Evolutionary conservation across 2,113 vertebrate genomes (phyloP).

Genomic region (Grus americana): DNA sequence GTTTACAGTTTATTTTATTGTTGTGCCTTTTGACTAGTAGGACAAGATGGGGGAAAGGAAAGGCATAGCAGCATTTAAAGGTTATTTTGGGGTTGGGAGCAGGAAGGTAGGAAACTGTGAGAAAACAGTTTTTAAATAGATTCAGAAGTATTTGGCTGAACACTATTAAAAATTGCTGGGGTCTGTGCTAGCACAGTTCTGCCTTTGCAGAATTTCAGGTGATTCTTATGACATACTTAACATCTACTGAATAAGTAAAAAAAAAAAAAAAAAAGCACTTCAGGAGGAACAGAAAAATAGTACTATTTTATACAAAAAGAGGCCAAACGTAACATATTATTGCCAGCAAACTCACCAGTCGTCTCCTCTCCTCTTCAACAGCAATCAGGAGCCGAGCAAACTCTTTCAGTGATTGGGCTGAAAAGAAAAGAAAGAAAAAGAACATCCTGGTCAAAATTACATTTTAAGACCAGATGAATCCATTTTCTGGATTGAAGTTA

Average conservation of each 20-base stretch:
- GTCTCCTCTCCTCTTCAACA: slow-evolving; percentile 92
- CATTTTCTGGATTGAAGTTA: neutral
- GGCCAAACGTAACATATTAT: neutral
- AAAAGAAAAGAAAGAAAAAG: slow-evolving; percentile 53
- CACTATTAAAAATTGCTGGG: neutral
- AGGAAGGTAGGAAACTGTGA: neutral
- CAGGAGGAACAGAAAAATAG: neutral
- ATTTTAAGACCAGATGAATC: neutral
- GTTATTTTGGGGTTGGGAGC: neutral
- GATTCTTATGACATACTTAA: neutral
- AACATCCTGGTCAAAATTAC: neutral
- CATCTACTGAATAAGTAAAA: neutral
- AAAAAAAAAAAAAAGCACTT: neutral
- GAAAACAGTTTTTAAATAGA: neutral
- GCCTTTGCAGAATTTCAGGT: neutral
- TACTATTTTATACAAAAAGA: neutral
- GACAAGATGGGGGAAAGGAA: neutral
- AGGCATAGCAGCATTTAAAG: neutral
- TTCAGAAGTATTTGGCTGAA: neutral
- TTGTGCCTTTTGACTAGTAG: neutral
- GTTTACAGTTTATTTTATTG: neutral
- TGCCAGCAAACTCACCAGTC: slow-evolving; percentile 83
- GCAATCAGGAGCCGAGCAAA: slow-evolving; percentile 93
- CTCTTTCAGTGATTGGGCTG: slow-evolving; percentile 95
- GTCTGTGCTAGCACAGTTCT: neutral